A percentile compares a stretch with the other conserved stretches of the same genome.
phyloP scores from a whole-genome alignment of 2,797 vertebrate genomes.

The Benthosema pterotum region DNA sequence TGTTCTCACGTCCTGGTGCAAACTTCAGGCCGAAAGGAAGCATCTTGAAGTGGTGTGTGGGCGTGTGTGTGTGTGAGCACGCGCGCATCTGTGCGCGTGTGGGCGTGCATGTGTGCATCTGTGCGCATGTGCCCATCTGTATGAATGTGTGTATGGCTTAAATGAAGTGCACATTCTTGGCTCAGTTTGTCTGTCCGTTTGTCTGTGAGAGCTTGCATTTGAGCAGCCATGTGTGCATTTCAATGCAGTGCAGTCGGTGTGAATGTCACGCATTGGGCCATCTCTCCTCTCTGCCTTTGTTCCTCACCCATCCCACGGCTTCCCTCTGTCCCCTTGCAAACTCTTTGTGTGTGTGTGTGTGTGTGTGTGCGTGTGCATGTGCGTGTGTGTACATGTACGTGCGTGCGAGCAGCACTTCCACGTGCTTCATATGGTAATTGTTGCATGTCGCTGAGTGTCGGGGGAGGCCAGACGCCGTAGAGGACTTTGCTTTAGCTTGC shows the following conservation, averaged over 20 bases:
- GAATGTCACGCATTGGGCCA: conserved; percentile 1
- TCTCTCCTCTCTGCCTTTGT: conserved; percentile 13
- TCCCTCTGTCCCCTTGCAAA: conserved; percentile 24
- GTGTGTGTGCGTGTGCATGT: conserved; percentile 2
- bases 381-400: conserved; percentile 1
- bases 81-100: conserved; percentile 16
- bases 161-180: background rate
- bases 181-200: conserved; percentile 16
- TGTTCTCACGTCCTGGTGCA: conserved; percentile 57
- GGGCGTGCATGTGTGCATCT: background rate
- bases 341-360: conserved; percentile 20
- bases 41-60: conserved; percentile 18
- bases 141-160: no score
- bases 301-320: conserved; percentile 17
- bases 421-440: conserved; percentile 13
- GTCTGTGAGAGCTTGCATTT: conserved; percentile 1
- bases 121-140: background rate
- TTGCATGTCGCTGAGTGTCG: conserved; percentile 17
- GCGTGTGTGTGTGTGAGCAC: conserved; percentile 14
- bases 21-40: conserved; percentile 41
- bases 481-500: conserved; percentile 33
- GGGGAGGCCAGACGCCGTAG: conserved; percentile 37
- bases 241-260: conserved; percentile 34
- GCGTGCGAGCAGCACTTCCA: conserved; percentile 5
- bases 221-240: conserved; percentile 4